Conservation (phyloP, 2,797 vertebrate species). For the Rallus crepitans region DNA sequence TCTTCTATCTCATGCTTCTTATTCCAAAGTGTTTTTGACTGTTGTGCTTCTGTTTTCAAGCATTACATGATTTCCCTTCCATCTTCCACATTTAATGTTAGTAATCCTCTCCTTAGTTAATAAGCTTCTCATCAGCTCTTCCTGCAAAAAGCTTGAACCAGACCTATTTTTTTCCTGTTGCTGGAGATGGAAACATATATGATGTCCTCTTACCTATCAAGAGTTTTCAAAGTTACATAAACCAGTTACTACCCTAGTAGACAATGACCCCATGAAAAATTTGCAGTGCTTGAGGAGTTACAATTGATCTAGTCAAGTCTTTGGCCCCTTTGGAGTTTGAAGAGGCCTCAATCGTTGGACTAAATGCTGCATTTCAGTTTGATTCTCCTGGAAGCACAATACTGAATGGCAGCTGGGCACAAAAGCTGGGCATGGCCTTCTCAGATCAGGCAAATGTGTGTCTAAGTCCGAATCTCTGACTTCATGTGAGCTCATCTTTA, state of each 20-base stretch:
- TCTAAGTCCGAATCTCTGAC: neutral
- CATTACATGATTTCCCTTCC: neutral
- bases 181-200: neutral
- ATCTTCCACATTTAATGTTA: neutral
- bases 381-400: neutral
- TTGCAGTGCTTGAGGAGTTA: neutral
- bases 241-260: neutral
- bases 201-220: neutral
- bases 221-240: neutral
- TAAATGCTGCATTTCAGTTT: neutral
- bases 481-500: neutral
- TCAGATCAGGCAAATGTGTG: neutral
- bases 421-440: neutral
- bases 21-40: neutral
- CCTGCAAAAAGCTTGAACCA: neutral
- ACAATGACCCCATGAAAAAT: neutral
- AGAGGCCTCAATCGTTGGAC: neutral
- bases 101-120: neutral
- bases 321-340: neutral
- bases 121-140: neutral
- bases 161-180: neutral
- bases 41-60: neutral
- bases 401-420: neutral
- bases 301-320: neutral
- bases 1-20: neutral